Base-by-base conservation (phyloP, 2,888 invertebrate species). In the Thyatira batis region DNA sequence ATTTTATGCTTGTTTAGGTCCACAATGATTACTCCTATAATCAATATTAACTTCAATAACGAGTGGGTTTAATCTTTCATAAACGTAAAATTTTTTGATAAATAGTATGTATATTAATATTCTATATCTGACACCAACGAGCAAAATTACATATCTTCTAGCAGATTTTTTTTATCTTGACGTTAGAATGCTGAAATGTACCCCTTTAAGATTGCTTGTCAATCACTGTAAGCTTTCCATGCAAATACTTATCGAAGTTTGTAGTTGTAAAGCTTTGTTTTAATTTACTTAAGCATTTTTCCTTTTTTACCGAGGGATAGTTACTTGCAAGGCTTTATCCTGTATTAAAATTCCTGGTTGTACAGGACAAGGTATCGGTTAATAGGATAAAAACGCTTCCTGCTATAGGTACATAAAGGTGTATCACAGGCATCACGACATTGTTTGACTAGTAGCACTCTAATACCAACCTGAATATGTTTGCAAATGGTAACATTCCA, bases 401-500 rank as follows among this genome's bases (percentile, higher is more conserved):
- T 60, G 60, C 53, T 55, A 17, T 33, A 33, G 13, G 4, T 39
- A 17, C 58, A 57, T 50, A 54, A 52, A 60, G 56, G 58, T 55
- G 60, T 58, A 57, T 46, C 60, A 45, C 17, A 54, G 61, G 57
- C 50, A 48, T 53, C 52, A 28, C 54, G 54, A 54, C 63, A 64
- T 67, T 61, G 59, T 60, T 57, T 50, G 43, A 62, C 50, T 58
- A 61, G 55, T 49, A 61, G 55, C 48, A 54, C 46, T 45, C 46
- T 56, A 53, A 60, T 66, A 60, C 58, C 66, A 65, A 57, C 60
- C 67, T 68, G 60, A 67, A 60, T 70, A 65, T 71, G 68, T 76
- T 73, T 58, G 75, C 69, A 72, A 78, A 78, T 75, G 74, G 75
- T 78, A 72, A 80, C 89, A 89, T 89, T 89, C 89, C 85, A 75